phyloP scores from a whole-genome alignment of 2,113 vertebrate genomes.

The Aptenodytes patagonicus region DNA sequence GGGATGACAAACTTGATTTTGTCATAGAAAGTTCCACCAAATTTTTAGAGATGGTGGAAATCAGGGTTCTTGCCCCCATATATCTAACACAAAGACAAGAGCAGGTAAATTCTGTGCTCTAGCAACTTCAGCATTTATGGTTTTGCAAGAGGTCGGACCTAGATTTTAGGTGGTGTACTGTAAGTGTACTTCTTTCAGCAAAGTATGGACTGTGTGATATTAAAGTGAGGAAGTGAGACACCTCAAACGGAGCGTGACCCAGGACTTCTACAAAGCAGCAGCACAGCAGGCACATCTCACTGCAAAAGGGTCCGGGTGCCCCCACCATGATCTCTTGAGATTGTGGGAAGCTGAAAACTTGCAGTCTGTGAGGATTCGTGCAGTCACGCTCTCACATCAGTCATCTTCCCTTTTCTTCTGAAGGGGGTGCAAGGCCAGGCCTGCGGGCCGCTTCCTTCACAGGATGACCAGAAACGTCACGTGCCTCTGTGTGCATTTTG shows the following conservation, averaged over 20 bases:
- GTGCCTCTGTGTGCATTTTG: fast-evolving
- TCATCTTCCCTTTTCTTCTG: background rate
- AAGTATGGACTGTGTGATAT: background rate
- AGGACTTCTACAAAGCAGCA: background rate
- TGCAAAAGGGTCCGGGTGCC: background rate
- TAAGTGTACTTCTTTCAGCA: background rate
- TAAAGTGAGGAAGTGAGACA: background rate
- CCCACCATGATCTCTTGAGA: background rate
- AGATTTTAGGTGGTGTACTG: background rate
- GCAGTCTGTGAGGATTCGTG: background rate
- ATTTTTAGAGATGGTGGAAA: background rate
- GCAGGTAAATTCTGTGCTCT: background rate
- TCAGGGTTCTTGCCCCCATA: fast-evolving
- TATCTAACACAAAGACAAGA: background rate
- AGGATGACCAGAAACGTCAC: fast-evolving
- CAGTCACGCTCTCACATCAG: fast-evolving
- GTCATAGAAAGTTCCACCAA: background rate
- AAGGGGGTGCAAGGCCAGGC: background rate
- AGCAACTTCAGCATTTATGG: background rate
- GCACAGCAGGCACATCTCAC: fast-evolving
- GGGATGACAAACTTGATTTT: background rate
- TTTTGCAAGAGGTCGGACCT: background rate
- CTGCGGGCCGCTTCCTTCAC: fast-evolving
- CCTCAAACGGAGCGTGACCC: background rate
- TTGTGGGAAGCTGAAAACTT: background rate